Conservation (phyloP, 1,140 invertebrate species). For the Apocrypta bakeri region DNA sequence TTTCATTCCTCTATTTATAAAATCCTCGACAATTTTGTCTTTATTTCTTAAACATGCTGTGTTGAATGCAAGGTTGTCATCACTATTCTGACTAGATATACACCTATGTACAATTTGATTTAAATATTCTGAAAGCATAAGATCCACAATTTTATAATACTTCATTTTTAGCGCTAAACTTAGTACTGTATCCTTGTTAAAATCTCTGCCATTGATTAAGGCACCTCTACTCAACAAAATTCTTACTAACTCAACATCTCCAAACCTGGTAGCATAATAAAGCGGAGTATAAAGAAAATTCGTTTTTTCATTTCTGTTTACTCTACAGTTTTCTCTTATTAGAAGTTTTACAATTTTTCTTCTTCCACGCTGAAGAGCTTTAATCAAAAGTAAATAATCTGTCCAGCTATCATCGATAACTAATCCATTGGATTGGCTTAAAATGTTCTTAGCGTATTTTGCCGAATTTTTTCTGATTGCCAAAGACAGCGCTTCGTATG, state of each 20-base stretch:
- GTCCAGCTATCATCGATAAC: slow-evolving; percentile 17
- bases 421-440: neutral
- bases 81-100: neutral
- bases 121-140: neutral
- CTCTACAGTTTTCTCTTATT: slow-evolving; percentile 22
- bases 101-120: neutral
- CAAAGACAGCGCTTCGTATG: slow-evolving; percentile 20
- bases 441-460: slow-evolving; percentile 16
- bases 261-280: slow-evolving; percentile 32
- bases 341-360: slow-evolving; percentile 16
- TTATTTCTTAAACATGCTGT: slow-evolving; percentile 19
- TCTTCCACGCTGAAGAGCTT: slow-evolving; percentile 23
- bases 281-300: slow-evolving; percentile 27
- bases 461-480: slow-evolving; percentile 36
- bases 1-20: slow-evolving; percentile 8
- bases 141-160: slow-evolving; percentile 12
- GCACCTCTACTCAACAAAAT: slow-evolving; percentile 21
- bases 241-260: slow-evolving; percentile 3
- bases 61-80: slow-evolving; percentile 27
- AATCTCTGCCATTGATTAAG: slow-evolving; percentile 31
- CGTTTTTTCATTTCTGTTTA: slow-evolving; percentile 1
- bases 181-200: slow-evolving; percentile 22
- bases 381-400: slow-evolving; percentile 33
- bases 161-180: slow-evolving; percentile 10
- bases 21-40: neutral